Evolutionary conservation across 1,140 invertebrate species (phyloP).

Genomic region (Araneus ventricosus): DNA sequence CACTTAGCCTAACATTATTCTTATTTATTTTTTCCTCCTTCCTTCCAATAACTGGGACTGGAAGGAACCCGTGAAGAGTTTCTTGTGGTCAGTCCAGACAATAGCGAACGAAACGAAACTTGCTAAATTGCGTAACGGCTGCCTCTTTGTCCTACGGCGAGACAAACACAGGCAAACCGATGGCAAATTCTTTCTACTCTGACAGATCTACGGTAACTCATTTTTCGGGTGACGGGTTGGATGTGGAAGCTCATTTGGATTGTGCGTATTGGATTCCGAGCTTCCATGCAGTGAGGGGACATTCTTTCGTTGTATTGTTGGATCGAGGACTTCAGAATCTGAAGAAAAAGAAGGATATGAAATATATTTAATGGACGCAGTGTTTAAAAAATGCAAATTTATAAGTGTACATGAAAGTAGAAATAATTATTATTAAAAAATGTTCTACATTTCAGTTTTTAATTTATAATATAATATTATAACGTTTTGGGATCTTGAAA

Average conservation of each 20-base stretch:
- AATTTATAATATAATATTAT: too few species aligned
- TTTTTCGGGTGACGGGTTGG: conserved; percentile 29
- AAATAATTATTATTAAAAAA: too few species aligned
- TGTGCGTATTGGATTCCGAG: not conserved
- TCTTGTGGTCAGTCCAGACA: conserved; percentile 30
- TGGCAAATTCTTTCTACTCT: conserved; percentile 9
- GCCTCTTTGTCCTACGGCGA: conserved; percentile 13
- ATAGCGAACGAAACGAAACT: conserved; percentile 11
- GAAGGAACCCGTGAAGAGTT: not conserved
- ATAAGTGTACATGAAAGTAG: too few species aligned
- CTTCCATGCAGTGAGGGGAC: not conserved
- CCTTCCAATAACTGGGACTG: conserved; percentile 16
- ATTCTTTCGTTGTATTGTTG: not conserved
- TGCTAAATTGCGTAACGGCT: conserved; percentile 13
- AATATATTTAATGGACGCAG: not conserved
- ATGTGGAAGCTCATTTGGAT: not conserved
- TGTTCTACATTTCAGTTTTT: too few species aligned
- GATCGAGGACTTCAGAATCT: not conserved
- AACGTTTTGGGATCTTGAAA: too few species aligned
- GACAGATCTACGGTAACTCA: conserved; percentile 29
- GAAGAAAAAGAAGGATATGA: not conserved
- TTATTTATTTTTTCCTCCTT: conserved; percentile 2
- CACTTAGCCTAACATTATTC: not conserved
- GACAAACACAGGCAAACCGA: conserved; percentile 19
- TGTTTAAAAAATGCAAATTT: too few species aligned